These are phyloP conservation scores for Ceratosolen solmsi DNA, from an alignment of 1,140 invertebrate genomes.

Conservation along the genomic window DNA sequence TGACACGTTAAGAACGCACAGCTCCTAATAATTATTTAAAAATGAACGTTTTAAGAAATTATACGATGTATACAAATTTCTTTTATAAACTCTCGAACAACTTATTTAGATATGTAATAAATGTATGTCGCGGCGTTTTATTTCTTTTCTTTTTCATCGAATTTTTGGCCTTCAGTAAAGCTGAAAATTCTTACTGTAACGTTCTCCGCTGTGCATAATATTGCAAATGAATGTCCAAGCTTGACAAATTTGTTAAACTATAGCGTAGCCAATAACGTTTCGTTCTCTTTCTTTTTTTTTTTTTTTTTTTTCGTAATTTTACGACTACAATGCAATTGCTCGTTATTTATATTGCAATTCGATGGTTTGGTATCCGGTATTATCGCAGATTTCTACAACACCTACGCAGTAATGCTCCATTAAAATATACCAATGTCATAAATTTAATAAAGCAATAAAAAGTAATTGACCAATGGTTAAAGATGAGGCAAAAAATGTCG, in stretches of 20 bases:
- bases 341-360: slow-evolving; percentile 56
- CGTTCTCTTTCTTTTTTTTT: slow-evolving; percentile 40
- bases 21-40: slow-evolving; percentile 40
- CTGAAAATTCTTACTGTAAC: too few species aligned
- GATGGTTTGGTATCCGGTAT: neutral
- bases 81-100: slow-evolving; percentile 12
- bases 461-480: neutral
- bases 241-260: slow-evolving; percentile 15
- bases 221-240: slow-evolving; percentile 23
- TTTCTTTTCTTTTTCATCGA: too few species aligned
- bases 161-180: too few species aligned
- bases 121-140: neutral
- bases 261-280: slow-evolving; percentile 22
- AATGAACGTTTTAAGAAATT: slow-evolving; percentile 45
- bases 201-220: slow-evolving; percentile 36
- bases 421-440: too few species aligned
- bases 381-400: neutral
- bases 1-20: neutral
- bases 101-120: neutral
- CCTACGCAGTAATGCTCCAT: neutral
- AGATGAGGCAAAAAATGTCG: neutral
- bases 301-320: slow-evolving; percentile 53
- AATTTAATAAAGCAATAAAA: too few species aligned
- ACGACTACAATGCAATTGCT: slow-evolving; percentile 52
- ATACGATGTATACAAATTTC: slow-evolving; percentile 41